Conservation (phyloP, 2,888 invertebrate genomes). For the Eumerus sabulonum region DNA sequence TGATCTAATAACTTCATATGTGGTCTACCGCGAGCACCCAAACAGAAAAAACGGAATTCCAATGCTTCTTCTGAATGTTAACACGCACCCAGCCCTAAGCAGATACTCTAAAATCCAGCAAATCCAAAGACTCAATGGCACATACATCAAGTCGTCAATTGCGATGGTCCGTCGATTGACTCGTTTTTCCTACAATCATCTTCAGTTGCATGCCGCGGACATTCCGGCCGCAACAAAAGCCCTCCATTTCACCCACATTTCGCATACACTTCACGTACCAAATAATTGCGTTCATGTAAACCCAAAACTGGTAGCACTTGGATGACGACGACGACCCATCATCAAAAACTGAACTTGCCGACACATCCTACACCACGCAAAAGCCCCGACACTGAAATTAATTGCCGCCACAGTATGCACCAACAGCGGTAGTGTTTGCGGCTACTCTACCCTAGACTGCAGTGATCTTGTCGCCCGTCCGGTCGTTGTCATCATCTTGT, state of each 20-base stretch:
- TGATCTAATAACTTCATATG: too few relatives aligned
- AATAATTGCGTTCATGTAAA: constrained; percentile 64
- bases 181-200: constrained; percentile 1
- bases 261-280: constrained; percentile 58
- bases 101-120: too few relatives aligned
- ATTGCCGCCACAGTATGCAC: constrained; percentile 65
- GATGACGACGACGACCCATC: constrained; percentile 45
- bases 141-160: too few relatives aligned
- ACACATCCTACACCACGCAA: constrained; percentile 22
- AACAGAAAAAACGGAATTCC: too few relatives aligned
- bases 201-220: neutral
- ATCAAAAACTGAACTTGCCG: constrained; percentile 5
- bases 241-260: constrained; percentile 9
- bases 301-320: constrained; percentile 46
- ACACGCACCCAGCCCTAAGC: too few relatives aligned
- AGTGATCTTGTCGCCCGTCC: constrained; percentile 31
- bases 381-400: constrained; percentile 67
- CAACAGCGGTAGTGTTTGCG: too few relatives aligned
- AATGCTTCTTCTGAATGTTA: too few relatives aligned
- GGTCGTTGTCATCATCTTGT: constrained; percentile 63
- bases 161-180: neutral
- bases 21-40: too few relatives aligned
- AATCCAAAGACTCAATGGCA: too few relatives aligned
- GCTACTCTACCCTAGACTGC: constrained; percentile 45
- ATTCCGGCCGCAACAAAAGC: neutral